A percentile compares a stretch with the other conserved stretches of the same genome.
These are phyloP conservation scores for Psophia crepitans DNA, from an alignment of 2,113 vertebrate genomes.

Conservation along the genomic window DNA sequence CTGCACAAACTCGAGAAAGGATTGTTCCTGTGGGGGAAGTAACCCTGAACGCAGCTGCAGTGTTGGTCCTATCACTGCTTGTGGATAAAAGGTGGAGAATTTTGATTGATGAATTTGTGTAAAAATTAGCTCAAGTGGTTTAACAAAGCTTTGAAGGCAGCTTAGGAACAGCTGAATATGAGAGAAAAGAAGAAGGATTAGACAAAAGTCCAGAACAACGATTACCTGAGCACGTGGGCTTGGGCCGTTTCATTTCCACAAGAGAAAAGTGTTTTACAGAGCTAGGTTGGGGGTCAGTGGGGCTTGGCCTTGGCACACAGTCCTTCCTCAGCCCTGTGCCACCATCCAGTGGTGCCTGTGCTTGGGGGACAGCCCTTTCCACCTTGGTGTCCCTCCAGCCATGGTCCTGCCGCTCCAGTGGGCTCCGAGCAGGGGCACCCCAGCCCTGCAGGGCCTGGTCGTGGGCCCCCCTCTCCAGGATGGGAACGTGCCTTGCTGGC, in stretches of 20 bases:
- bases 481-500: not conserved
- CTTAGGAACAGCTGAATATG: not conserved
- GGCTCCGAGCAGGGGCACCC: not conserved
- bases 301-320: not conserved
- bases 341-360: not conserved
- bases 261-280: not conserved
- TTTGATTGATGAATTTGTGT: not conserved
- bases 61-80: not conserved
- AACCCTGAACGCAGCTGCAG: not conserved
- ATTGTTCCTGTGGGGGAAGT: not conserved
- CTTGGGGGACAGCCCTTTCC: not conserved
- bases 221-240: accelerated
- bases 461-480: not conserved
- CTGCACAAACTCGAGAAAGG: not conserved
- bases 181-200: not conserved
- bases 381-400: accelerated
- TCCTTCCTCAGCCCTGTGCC: not conserved
- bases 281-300: not conserved
- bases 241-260: not conserved
- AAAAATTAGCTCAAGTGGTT: not conserved
- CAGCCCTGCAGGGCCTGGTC: not conserved
- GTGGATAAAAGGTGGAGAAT: not conserved
- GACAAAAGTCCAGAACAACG: not conserved
- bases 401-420: not conserved
- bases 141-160: not conserved